Conservation (phyloP, 2,888 invertebrate species). For the Elysia crispata region DNA sequence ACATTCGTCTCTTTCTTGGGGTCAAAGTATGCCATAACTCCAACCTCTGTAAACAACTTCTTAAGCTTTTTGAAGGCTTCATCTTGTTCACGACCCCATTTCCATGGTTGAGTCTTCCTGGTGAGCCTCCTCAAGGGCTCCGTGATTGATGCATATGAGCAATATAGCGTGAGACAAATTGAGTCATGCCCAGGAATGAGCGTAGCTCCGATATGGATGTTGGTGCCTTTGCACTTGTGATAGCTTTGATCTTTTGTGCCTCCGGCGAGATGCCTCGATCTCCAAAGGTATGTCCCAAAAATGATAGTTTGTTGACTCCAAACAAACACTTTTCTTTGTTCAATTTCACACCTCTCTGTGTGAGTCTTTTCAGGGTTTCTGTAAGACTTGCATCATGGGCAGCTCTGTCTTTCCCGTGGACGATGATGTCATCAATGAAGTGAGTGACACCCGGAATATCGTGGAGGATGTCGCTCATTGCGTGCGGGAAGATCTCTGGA, state of each 20-base stretch:
- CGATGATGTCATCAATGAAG: slow-evolving; percentile 75
- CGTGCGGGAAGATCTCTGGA: slow-evolving; percentile 77
- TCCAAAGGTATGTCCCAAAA: slow-evolving; percentile 3
- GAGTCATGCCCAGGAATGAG: slow-evolving; percentile 34
- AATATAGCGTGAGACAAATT: slow-evolving; percentile 24
- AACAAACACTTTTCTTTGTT: slow-evolving; percentile 25
- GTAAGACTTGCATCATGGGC: slow-evolving; percentile 57
- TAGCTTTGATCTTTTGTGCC: neutral
- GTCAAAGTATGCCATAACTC: slow-evolving; percentile 58
- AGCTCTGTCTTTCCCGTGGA: slow-evolving; percentile 63
- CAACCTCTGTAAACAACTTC: slow-evolving; percentile 45
- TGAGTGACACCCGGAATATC: slow-evolving; percentile 71
- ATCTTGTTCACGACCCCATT: slow-evolving; percentile 49
- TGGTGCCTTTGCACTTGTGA: neutral
- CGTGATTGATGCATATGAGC: neutral
- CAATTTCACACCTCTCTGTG: slow-evolving; percentile 16
- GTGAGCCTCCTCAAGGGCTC: slow-evolving; percentile 33
- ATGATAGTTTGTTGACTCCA: slow-evolving; percentile 1
- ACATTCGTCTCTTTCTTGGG: slow-evolving; percentile 52
- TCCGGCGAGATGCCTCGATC: slow-evolving; percentile 10
- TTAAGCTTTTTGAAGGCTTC: slow-evolving; percentile 55
- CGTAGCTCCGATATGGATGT: neutral
- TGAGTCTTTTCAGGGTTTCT: slow-evolving; percentile 6
- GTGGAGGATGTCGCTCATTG: slow-evolving; percentile 70
- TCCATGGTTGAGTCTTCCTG: slow-evolving; percentile 49